Evolutionary conservation across 2,888 invertebrate genomes (phyloP), one percentile per base, ranked within the genome.

Genomic region (Scaptomyza tumidula): DNA sequence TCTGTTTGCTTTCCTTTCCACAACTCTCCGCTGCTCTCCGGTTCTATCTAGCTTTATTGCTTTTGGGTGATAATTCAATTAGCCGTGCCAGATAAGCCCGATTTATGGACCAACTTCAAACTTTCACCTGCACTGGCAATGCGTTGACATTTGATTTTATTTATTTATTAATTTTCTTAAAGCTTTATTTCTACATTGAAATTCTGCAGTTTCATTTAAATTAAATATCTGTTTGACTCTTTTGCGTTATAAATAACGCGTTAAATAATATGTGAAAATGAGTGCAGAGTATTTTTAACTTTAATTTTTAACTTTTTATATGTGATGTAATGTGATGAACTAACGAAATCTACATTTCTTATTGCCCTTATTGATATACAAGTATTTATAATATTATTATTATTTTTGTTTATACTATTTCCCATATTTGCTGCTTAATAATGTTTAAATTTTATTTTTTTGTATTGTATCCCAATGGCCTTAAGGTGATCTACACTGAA

Each of bases 31-130:
- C 13, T 3, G 16, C 27, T 19, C 27, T n/a, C n/a, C n/a, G n/a
- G 31, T 56, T 35, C n/a, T 50, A 37, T 61, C 49, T 69, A 82
- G 69, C 58, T 62, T 65, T 44, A 62, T 62, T 14, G 75, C 75
- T 61, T 39, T 45, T 44, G 66, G 65, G 56, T 62, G 70, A 76
- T 78, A 81, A 85, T 82, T 87, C 79, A 87, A 85, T 87, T 81
- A 85, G 76, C 71, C 71, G 61, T 41, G 39, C 43, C 59, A 61
- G 68, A 68, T 72, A 78, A 77, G 63, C 70, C 50, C 58, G 60
- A 77, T 78, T 80, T 80, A 80, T 77, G 62, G 19, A 27, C 46
- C n/a, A 27, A 39, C 14, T 46, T 44, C 19, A 37, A 50, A 24
- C 44, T 27, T 62, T 57, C 46, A 62, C 48, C 46, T 35, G 43